Evolutionary conservation across 2,113 vertebrate genomes (phyloP), one percentile per base, ranked within the genome.

Genomic region (Anarhynchus alexandrinus): DNA sequence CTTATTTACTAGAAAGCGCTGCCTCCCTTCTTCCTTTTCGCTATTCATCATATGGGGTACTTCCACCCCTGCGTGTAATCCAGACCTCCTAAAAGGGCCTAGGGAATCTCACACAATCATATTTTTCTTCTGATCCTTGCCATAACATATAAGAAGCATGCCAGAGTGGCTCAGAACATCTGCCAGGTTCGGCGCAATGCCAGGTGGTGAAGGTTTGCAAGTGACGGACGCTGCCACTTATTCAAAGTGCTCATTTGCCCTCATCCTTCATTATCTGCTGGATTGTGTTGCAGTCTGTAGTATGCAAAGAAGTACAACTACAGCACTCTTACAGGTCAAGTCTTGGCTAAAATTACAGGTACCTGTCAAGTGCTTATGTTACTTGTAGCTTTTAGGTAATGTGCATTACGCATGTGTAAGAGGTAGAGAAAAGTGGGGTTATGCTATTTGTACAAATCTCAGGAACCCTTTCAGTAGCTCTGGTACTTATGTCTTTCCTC

Each of bases 131-230:
- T 69, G 43, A 43, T 43, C 66, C 57, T 82, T 11, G 59, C 51
- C 4, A 1, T 42, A 70, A 64, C n/a, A n/a, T 5, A 2, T 22
- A 34, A 80, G 71, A 52, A 67, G 15, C 0, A 0, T 40, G 38
- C 27, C 64, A 83, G 59, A 51, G 69, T 1, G 7, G 42, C 86
- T 78, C 54, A 64, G 64, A 73, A 38, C 43, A 76, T 36, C 34
- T 1, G 1, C 27, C 36, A 49, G 51, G 30, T 49, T 54, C 0
- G 3, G 72, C 71, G 73, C 45, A 6, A 9, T 22, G 51, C 45
- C 49, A 49, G 58, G 21, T 1, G 3, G 40, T 32, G 29, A 58
- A 80, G 66, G 38, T 66, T 52, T 82, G 81, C 45, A 54, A 49
- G 58, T 17, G 62, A 40, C 0, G 0, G 82, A 64, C 0, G 5